phyloP scores from a whole-genome alignment of 2,113 vertebrate genomes.

The Falco punctatus region DNA sequence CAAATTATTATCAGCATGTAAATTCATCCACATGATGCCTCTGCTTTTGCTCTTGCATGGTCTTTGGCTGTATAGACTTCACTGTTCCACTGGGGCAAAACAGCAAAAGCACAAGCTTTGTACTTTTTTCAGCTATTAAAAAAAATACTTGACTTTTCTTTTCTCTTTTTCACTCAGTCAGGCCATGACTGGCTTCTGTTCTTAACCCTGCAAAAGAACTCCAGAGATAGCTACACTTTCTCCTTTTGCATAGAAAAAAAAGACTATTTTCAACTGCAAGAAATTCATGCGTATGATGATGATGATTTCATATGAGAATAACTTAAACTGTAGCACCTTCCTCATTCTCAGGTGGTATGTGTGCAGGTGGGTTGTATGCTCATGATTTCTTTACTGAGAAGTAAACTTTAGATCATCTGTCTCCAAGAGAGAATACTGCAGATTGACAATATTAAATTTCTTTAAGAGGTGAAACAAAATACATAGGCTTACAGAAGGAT shows the following conservation, averaged over 20 bases:
- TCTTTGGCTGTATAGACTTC: conserved; percentile 15
- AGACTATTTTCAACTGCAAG: conserved; percentile 42
- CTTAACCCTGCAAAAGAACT: conserved; percentile 11
- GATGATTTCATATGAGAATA: conserved; percentile 59
- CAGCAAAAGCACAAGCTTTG: neutral
- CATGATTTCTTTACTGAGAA: conserved; percentile 47
- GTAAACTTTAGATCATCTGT: conserved; percentile 32
- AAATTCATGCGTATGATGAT: neutral
- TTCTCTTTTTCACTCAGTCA: neutral
- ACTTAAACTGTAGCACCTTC: conserved; percentile 26
- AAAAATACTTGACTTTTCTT: neutral
- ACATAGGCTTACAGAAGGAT: conserved; percentile 54
- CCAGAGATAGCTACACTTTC: neutral
- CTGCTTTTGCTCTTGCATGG: conserved; percentile 39
- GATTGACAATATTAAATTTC: conserved; percentile 37
- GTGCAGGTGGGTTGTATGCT: neutral
- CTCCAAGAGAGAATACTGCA: conserved; percentile 20
- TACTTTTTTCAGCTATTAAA: conserved; percentile 37
- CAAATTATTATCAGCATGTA: conserved; percentile 32
- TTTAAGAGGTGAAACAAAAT: conserved; percentile 58
- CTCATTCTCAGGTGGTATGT: neutral
- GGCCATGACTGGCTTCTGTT: neutral
- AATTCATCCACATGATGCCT: conserved; percentile 7
- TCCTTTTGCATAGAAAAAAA: conserved; percentile 30
- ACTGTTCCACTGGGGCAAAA: neutral